A percentile compares a stretch with the other conserved stretches of the same genome.
These are phyloP conservation scores for Spizella passerina DNA, from an alignment of 2,797 vertebrate genomes.

Conservation along the genomic window DNA sequence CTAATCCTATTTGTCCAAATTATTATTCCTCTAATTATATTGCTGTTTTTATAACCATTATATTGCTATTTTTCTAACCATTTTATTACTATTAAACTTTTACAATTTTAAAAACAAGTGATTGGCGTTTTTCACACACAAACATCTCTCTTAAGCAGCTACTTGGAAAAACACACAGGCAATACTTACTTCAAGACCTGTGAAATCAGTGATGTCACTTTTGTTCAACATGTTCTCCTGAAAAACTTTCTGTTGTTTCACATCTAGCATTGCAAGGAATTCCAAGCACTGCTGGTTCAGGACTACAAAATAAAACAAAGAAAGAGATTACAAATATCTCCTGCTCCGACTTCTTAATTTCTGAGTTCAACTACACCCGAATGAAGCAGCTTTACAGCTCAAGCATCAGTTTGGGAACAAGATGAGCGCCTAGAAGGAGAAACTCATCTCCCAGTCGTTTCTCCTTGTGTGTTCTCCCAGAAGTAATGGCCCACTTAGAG, in stretches of 20 bases:
- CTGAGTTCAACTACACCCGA: neutral
- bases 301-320: conserved; percentile 68
- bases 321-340: neutral
- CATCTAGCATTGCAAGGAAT: conserved; percentile 83
- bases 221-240: conserved; percentile 69
- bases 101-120: no score
- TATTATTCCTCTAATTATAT: no score
- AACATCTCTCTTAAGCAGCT: neutral
- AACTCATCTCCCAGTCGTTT: neutral
- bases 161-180: neutral
- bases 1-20: no score
- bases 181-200: conserved; percentile 83
- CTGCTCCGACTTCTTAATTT: neutral
- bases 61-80: no score
- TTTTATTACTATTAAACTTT: no score
- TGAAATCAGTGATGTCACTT: conserved; percentile 72
- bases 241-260: conserved; percentile 81
- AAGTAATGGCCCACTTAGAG: neutral
- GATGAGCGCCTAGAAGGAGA: neutral
- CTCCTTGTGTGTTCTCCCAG: neutral
- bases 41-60: no score
- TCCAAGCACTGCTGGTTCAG: conserved; percentile 84
- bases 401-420: neutral
- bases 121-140: no score
- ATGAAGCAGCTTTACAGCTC: neutral